phyloP scores from a whole-genome alignment of 2,888 invertebrate species.

The Sminthurides aquaticus region DNA sequence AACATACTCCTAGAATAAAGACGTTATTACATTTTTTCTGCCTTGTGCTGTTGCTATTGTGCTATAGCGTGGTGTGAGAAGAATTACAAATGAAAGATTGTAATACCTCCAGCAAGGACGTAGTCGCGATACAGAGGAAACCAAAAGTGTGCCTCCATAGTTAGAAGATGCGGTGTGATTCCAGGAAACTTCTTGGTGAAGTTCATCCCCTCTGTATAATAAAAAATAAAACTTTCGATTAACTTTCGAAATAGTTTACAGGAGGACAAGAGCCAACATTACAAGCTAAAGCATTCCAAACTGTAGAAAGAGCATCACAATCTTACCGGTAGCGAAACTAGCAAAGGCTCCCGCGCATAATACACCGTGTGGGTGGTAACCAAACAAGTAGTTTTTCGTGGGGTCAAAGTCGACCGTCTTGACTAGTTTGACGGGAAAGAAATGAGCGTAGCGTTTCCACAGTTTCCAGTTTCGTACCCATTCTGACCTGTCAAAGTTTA shows the following conservation, averaged over 20 bases:
- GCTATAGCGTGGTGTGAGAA: too few relatives aligned
- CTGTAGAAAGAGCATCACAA: too few relatives aligned
- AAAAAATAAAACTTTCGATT: constrained; percentile 8
- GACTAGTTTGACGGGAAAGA: constrained; percentile 75
- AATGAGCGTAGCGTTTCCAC: constrained; percentile 68
- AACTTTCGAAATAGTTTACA: too few relatives aligned
- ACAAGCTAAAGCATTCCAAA: too few relatives aligned
- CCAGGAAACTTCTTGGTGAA: constrained; percentile 56
- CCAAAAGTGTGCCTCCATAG: constrained; percentile 61
- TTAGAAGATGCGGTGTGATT: constrained; percentile 52
- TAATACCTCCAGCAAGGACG: constrained; percentile 8
- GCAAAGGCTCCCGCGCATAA: constrained; percentile 62
- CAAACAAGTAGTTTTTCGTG: constrained; percentile 72
- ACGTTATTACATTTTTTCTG: background rate
- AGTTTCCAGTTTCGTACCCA: constrained; percentile 60
- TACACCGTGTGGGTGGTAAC: constrained; percentile 86
- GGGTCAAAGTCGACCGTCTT: constrained; percentile 76
- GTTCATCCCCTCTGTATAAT: constrained; percentile 19
- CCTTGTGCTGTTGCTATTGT: background rate
- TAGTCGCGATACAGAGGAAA: constrained; percentile 17
- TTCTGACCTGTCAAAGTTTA: constrained; percentile 41
- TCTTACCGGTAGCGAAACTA: constrained; percentile 62
- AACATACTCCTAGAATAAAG: constrained; percentile 16
- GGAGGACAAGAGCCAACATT: too few relatives aligned
- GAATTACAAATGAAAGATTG: background rate